Conservation (phyloP, 2,797 vertebrate genomes). For the Philypnodon macrostomus region DNA sequence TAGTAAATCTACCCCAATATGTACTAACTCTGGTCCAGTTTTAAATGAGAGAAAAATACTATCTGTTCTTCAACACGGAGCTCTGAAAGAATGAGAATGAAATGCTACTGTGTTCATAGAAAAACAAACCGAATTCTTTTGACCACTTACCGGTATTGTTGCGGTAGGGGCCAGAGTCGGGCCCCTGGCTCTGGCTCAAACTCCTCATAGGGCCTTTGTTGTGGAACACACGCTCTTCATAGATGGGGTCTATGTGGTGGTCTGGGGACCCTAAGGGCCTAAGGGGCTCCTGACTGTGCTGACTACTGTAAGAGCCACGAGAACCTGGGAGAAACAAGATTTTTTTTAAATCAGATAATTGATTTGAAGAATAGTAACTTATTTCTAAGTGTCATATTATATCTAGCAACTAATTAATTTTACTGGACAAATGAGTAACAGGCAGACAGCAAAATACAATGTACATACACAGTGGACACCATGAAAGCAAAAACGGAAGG, state of each 20-base stretch:
- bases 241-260: constrained; percentile 96
- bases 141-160: constrained; percentile 92
- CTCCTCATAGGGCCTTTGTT: constrained; percentile 97
- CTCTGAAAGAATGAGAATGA: too few species aligned
- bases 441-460: constrained; percentile 1
- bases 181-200: constrained; percentile 94
- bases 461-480: constrained; percentile 5
- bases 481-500: constrained; percentile 1
- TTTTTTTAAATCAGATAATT: constrained; percentile 1
- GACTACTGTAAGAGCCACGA: constrained; percentile 93
- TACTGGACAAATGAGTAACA: background rate
- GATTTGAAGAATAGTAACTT: background rate
- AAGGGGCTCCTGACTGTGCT: constrained; percentile 92
- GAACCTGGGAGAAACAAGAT: constrained; percentile 76
- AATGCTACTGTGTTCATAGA: too few species aligned
- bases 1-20: too few species aligned
- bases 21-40: too few species aligned
- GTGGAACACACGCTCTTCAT: constrained; percentile 96
- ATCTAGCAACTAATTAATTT: background rate
- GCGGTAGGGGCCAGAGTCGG: constrained; percentile 88
- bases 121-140: too few species aligned
- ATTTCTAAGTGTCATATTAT: background rate
- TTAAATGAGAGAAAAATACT: too few species aligned
- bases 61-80: too few species aligned
- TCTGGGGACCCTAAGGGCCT: constrained; percentile 94